These are phyloP conservation scores for Axis porcinus DNA, from an alignment of 2,113 vertebrate species.

Conservation along the genomic window DNA sequence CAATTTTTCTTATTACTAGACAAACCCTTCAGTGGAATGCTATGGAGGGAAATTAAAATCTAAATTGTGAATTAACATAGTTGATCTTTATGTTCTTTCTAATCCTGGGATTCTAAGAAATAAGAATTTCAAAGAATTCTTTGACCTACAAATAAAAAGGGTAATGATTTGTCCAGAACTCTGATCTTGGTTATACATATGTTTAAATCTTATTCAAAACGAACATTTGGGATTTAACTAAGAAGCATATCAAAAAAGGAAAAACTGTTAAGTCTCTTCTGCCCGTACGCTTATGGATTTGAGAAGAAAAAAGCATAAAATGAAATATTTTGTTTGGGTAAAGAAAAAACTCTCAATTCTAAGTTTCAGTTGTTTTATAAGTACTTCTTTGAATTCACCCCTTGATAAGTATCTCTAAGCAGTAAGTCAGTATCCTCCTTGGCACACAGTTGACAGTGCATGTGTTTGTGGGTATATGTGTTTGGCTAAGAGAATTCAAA, in stretches of 20 bases:
- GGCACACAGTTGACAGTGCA: not conserved
- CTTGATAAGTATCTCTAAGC: not conserved
- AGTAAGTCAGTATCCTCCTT: not conserved
- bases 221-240: not conserved
- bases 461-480: not conserved
- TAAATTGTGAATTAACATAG: not conserved
- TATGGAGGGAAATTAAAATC: not conserved
- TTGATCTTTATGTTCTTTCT: not conserved
- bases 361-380: not conserved
- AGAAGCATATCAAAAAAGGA: not conserved
- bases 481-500: not conserved
- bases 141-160: not conserved
- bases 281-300: not conserved
- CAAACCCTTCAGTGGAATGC: not conserved
- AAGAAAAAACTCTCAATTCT: not conserved
- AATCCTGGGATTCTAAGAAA: not conserved
- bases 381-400: not conserved
- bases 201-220: not conserved
- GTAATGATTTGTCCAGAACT: not conserved
- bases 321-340: not conserved
- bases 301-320: not conserved
- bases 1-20: not conserved
- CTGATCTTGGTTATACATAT: not conserved
- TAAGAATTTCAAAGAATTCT: slow-evolving; percentile 21
- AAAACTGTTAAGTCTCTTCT: not conserved